phyloP scores from a whole-genome alignment of 2,113 vertebrate genomes.

The Triplophysa rosa region DNA sequence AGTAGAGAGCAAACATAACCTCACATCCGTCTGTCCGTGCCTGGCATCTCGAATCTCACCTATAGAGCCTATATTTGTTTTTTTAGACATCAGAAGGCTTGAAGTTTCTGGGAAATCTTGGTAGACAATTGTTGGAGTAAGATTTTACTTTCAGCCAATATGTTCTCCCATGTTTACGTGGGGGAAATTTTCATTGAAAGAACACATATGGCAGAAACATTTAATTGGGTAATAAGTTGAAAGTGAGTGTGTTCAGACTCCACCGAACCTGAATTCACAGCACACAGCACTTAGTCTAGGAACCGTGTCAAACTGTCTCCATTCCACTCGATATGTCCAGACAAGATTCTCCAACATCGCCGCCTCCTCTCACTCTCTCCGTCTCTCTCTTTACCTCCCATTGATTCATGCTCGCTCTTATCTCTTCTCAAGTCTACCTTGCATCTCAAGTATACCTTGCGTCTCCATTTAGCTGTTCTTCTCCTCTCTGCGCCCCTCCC shows the following conservation, averaged over 20 bases:
- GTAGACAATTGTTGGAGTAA: slow-evolving; percentile 14
- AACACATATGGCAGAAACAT: slow-evolving; percentile 21
- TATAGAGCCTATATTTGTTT: slow-evolving; percentile 34
- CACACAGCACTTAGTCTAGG: slow-evolving; percentile 14
- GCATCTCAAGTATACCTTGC: slow-evolving; percentile 24
- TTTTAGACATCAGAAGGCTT: slow-evolving; percentile 41
- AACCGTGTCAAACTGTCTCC: slow-evolving; percentile 40
- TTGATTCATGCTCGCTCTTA: slow-evolving; percentile 57
- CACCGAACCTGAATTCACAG: slow-evolving; percentile 36
- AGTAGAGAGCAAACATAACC: slow-evolving; percentile 53
- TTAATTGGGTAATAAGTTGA: slow-evolving; percentile 49
- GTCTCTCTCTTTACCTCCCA: slow-evolving; percentile 34
- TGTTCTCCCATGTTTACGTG: slow-evolving; percentile 1
- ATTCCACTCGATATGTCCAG: slow-evolving; percentile 38
- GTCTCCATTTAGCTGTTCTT: not conserved
- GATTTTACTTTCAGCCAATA: slow-evolving; percentile 1
- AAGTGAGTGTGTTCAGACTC: slow-evolving; percentile 31
- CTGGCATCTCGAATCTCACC: slow-evolving; percentile 50
- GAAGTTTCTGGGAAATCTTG: slow-evolving; percentile 30
- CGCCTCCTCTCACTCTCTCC: slow-evolving; percentile 24
- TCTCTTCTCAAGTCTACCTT: slow-evolving; percentile 45
- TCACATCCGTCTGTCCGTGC: slow-evolving; percentile 45
- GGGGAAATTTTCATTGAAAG: not conserved
- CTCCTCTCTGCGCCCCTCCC: not conserved
- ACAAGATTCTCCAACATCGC: slow-evolving; percentile 24